phyloP scores from a whole-genome alignment of 2,797 vertebrate genomes.

The Chaenodraco wilsoni region DNA sequence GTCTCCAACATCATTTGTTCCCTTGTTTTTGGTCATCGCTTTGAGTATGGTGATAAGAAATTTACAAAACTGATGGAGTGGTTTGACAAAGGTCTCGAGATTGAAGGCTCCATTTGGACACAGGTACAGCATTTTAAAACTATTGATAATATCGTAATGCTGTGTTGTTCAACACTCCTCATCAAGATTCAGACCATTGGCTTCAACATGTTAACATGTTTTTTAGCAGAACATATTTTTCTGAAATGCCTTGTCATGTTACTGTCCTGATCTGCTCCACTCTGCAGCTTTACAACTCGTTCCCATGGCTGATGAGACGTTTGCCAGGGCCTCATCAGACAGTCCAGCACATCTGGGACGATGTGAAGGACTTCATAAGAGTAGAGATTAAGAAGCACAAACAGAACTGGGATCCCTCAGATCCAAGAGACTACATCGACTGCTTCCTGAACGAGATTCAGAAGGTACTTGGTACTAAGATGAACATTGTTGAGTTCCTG shows the following conservation, averaged over 20 bases:
- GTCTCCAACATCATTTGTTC: constrained; percentile 83
- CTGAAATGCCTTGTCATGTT: not conserved
- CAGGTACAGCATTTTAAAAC: constrained; percentile 35
- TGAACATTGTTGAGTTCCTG: not conserved
- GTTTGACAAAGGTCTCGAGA: rapidly evolving
- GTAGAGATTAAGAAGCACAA: constrained; percentile 75
- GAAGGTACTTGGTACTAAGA: constrained; percentile 63
- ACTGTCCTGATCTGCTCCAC: not conserved
- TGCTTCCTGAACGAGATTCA: constrained; percentile 85
- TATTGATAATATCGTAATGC: not conserved
- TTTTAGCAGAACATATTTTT: not conserved
- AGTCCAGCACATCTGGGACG: constrained; percentile 34
- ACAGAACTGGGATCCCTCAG: constrained; percentile 73
- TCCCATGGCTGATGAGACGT: constrained; percentile 76
- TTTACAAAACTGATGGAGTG: constrained; percentile 29
- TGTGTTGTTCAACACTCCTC: not conserved
- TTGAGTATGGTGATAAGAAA: constrained; percentile 64
- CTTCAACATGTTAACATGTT: not conserved
- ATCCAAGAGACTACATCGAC: constrained; percentile 84
- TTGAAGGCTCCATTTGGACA: constrained; percentile 30
- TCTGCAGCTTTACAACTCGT: constrained; percentile 65
- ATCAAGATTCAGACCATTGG: not conserved
- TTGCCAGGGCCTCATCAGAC: constrained; percentile 83
- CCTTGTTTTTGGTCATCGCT: constrained; percentile 80
- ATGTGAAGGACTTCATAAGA: constrained; percentile 64